Base-by-base conservation (phyloP, 2,888 invertebrate genomes). In the Parnassius orleans region DNA sequence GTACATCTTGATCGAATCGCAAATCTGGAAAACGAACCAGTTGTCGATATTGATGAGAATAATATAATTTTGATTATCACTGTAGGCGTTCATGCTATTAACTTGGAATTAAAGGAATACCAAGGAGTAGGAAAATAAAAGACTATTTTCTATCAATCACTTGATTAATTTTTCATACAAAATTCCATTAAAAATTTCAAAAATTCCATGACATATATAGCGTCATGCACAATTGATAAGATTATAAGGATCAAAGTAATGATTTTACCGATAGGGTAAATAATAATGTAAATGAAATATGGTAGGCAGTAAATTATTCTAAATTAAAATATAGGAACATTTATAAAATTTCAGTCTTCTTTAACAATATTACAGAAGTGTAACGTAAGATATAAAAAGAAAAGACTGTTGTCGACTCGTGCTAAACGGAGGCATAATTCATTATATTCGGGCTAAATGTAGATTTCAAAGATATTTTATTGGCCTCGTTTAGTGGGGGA, bases 301-400 rank as follows among this genome's bases (percentile, higher is more conserved):
- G 80, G 84, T 83, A 84, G 84, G 86, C 82, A 85, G 84, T 87
- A 88, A 89, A 89, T 86, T 87, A 90, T 83, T 86, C 88, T 90
- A 90, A 91, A 90, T 84, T 86, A 88, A 86, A 90, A 87, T 88
- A 90, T 90, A 91, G 91, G 91, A 91, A 91, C 91, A 88, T 88
- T 85, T 84, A 83, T 82, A 85, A 87, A 83, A 84, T 83, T 82
- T 91, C 90, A 90, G 90, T 90, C 90, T 90, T 88, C 78, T 74
- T 82, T 82, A 85, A 87, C 83, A 87, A 84, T 85, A 81, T 86
- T 84, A 86, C 84, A 86, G 85, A 83, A 84, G 80, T 80, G 77
- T 85, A 87, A 87, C 84, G 78, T 83, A 88, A 86, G 83, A 77
- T 77, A 70, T 70, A 74, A 73, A 72, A 79, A 73, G 76, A 76